These are phyloP conservation scores for Sebastes elongatus DNA, from an alignment of 2,797 vertebrate species.

Conservation along the genomic window DNA sequence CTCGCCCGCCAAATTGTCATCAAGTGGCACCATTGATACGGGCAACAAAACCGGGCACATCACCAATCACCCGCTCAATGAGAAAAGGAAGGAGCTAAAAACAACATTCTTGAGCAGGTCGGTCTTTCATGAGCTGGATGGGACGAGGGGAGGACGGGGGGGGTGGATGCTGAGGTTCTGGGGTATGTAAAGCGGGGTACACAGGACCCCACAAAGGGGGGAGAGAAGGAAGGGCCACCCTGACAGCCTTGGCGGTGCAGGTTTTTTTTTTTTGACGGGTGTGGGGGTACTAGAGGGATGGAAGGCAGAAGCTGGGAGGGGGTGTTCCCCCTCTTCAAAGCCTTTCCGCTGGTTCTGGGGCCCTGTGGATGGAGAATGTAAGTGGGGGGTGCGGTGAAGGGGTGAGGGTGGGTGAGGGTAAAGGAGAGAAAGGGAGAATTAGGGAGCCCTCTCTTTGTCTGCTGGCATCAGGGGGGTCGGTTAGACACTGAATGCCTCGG, in stretches of 20 bases:
- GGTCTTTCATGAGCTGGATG: constrained; percentile 70
- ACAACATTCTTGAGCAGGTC: constrained; percentile 81
- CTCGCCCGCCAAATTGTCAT: constrained; percentile 81
- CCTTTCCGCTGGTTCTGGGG: constrained; percentile 78
- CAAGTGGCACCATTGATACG: constrained; percentile 81
- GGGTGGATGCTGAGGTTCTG: constrained; percentile 58
- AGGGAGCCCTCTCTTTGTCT: constrained; percentile 92
- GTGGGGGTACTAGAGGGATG: constrained; percentile 72
- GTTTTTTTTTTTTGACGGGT: constrained; percentile 67
- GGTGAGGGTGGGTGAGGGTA: constrained; percentile 58
- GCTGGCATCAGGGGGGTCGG: constrained; percentile 91
- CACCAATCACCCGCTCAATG: constrained; percentile 77
- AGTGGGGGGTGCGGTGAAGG: constrained; percentile 73
- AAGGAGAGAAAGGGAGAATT: constrained; percentile 79
- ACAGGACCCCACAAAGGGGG: constrained; percentile 78
- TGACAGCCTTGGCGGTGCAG: constrained; percentile 85
- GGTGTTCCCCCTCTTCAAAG: constrained; percentile 75
- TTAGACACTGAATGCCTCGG: constrained; percentile 99
- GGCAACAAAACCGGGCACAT: constrained; percentile 77
- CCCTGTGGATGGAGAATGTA: constrained; percentile 74
- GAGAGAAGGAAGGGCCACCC: constrained; percentile 85
- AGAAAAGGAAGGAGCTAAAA: constrained; percentile 78
- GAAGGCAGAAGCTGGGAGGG: constrained; percentile 69
- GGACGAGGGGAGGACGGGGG: not conserved
- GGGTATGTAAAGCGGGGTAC: constrained; percentile 77